Percentiles rank a stretch among this genome's conserved stretches.
Evolutionary conservation across 2,888 invertebrate genomes (phyloP).

Genomic region (Sclerodermus sp.): DNA sequence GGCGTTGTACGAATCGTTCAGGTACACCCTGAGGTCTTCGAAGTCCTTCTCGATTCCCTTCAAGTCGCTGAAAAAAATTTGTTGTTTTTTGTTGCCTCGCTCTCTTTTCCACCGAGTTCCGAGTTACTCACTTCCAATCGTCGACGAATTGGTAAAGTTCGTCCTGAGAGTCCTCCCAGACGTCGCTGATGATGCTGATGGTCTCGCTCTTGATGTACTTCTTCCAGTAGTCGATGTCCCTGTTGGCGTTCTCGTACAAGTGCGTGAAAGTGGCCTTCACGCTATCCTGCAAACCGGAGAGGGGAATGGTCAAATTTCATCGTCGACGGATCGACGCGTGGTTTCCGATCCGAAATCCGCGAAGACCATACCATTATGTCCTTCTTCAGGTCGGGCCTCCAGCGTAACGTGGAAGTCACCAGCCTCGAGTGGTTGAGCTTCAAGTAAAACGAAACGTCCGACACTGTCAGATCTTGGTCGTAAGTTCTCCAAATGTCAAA

Average conservation of each 20-base stretch:
- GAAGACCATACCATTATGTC: constrained; percentile 61
- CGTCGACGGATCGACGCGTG: neutral
- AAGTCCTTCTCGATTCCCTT: constrained; percentile 73
- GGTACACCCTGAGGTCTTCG: constrained; percentile 69
- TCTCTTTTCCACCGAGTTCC: no score
- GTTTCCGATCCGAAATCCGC: no score
- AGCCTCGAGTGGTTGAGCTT: constrained; percentile 82
- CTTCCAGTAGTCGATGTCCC: constrained; percentile 65
- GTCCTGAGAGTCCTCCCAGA: constrained; percentile 77
- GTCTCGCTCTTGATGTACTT: constrained; percentile 72
- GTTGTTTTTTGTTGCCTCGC: no score
- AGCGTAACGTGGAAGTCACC: constrained; percentile 75
- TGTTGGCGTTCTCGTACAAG: constrained; percentile 59
- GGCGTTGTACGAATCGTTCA: constrained; percentile 76
- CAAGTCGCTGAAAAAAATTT: constrained; percentile 64
- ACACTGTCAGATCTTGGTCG: constrained; percentile 72
- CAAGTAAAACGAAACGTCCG: constrained; percentile 77
- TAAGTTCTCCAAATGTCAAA: constrained; percentile 82
- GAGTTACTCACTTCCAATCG: constrained; percentile 68
- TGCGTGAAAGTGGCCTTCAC: constrained; percentile 56
- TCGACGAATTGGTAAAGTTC: constrained; percentile 70
- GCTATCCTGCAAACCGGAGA: constrained; percentile 48
- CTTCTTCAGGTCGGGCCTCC: constrained; percentile 74
- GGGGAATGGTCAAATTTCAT: neutral
- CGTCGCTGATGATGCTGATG: constrained; percentile 66